phyloP scores from a whole-genome alignment of 2,888 invertebrate species.

The Caenorhabditis virilis region DNA sequence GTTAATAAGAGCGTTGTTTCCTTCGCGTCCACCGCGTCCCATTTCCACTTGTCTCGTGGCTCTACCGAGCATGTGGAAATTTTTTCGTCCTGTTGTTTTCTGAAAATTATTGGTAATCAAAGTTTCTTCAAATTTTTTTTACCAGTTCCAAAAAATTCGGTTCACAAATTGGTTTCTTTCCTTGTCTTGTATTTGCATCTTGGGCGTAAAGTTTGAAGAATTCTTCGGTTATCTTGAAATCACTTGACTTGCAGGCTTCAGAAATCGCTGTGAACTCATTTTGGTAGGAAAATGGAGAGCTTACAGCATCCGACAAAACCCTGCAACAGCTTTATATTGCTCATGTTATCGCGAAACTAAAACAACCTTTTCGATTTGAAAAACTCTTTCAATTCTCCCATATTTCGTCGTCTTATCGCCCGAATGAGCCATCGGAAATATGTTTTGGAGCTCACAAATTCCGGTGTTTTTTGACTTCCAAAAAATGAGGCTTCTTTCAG shows the following conservation, averaged over 20 bases:
- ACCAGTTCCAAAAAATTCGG: constrained; percentile 43
- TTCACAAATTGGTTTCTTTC: constrained; percentile 18
- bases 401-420: constrained; percentile 31
- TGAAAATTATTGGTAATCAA: constrained; percentile 14
- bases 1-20: constrained; percentile 72
- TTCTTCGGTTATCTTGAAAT: constrained; percentile 38
- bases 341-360: too few relatives aligned
- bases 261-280: constrained; percentile 10
- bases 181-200: constrained; percentile 11
- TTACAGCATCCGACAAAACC: not conserved
- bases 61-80: constrained; percentile 68
- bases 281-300: constrained; percentile 20
- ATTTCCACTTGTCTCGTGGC: constrained; percentile 70
- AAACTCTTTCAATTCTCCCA: constrained; percentile 39
- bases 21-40: constrained; percentile 70
- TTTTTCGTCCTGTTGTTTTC: constrained; percentile 66
- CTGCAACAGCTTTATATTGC: not conserved
- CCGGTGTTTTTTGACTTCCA: constrained; percentile 10
- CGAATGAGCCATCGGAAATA: constrained; percentile 40
- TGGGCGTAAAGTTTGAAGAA: constrained; percentile 38
- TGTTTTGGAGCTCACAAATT: constrained; percentile 26
- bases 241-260: constrained; percentile 13
- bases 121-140: constrained; percentile 15
- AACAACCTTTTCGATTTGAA: constrained; percentile 36
- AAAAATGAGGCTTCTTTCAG: constrained; percentile 41